Percentiles rank a stretch among this genome's conserved stretches.
These are phyloP conservation scores for Julus scandinavius DNA, from an alignment of 2,888 invertebrate genomes.

Conservation along the genomic window DNA sequence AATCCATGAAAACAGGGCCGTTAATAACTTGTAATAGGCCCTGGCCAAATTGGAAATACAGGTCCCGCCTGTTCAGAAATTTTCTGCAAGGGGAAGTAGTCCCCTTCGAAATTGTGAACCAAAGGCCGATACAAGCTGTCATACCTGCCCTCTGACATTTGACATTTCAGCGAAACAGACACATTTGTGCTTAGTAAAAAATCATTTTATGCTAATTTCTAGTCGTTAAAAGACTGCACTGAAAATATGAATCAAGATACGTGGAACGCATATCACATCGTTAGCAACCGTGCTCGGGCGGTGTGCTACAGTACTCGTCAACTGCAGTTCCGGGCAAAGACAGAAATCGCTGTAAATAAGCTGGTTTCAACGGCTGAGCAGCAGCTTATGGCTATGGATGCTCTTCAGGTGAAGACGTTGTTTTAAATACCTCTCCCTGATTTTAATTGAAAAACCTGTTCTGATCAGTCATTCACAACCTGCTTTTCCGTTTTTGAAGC, in stretches of 20 bases:
- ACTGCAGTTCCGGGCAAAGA: conserved; percentile 74
- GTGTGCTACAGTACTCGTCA: conserved; percentile 75
- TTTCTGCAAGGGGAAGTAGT: too few species aligned
- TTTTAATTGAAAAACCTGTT: background rate
- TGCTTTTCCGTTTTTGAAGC: conserved; percentile 12
- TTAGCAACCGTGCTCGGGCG: conserved; percentile 75
- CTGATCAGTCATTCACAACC: conserved; percentile 54
- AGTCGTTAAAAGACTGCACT: conserved; percentile 74
- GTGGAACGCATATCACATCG: conserved; percentile 77
- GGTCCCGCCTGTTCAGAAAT: too few species aligned
- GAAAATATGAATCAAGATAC: conserved; percentile 74
- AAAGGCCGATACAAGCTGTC: too few species aligned
- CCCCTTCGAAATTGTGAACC: too few species aligned
- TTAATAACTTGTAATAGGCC: too few species aligned
- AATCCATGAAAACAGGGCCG: too few species aligned
- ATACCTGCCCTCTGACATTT: too few species aligned
- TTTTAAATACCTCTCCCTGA: background rate
- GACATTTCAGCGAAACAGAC: too few species aligned
- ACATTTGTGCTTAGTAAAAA: too few species aligned
- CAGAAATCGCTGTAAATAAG: conserved; percentile 75
- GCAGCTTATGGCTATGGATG: conserved; percentile 68
- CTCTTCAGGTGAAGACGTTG: conserved; percentile 66
- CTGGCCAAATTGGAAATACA: too few species aligned
- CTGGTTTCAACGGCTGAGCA: conserved; percentile 71
- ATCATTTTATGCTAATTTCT: conserved; percentile 56